Conservation (phyloP, 2,797 vertebrate species). For the Lagocephalus sceleratus region DNA sequence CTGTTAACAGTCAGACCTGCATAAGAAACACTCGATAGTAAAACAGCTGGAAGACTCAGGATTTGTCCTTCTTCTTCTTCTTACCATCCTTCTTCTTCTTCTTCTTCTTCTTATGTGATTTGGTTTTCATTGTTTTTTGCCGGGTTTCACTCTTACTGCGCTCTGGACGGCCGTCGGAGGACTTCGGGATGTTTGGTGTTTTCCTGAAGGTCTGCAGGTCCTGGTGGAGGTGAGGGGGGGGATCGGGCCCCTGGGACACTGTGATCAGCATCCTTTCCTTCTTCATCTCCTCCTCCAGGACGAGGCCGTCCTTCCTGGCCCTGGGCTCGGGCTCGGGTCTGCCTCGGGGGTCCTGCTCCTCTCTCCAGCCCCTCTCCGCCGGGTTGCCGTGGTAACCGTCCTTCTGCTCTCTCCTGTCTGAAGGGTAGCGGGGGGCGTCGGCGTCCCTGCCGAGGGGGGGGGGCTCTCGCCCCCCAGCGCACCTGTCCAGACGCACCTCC, state of each 20-base stretch:
- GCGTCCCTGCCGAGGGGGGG: conserved; percentile 4
- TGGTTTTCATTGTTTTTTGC: conserved; percentile 43
- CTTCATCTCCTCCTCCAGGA: conserved; percentile 50
- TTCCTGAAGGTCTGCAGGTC: neutral
- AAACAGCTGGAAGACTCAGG: conserved; percentile 14
- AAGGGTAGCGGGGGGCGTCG: neutral
- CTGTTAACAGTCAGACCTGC: no score
- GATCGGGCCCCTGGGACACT: conserved; percentile 18
- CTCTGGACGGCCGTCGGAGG: no score
- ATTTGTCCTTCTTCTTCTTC: conserved; percentile 34
- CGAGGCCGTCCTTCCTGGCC: conserved; percentile 16
- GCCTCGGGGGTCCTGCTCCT: conserved; percentile 10
- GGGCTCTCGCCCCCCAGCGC: conserved; percentile 6
- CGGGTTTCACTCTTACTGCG: conserved; percentile 26
- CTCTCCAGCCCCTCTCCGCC: neutral
- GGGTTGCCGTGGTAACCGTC: neutral
- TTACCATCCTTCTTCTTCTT: conserved; percentile 46
- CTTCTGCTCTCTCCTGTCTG: conserved; percentile 26
- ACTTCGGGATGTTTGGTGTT: no score
- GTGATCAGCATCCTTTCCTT: conserved; percentile 61
- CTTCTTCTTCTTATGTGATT: conserved; percentile 61
- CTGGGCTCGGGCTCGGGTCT: conserved; percentile 9
- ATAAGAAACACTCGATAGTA: no score
- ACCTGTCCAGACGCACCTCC: conserved; percentile 20
- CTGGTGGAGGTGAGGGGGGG: conserved; percentile 1